phyloP scores from a whole-genome alignment of 2,797 vertebrate species.

The Buphagus erythrorhynchus region DNA sequence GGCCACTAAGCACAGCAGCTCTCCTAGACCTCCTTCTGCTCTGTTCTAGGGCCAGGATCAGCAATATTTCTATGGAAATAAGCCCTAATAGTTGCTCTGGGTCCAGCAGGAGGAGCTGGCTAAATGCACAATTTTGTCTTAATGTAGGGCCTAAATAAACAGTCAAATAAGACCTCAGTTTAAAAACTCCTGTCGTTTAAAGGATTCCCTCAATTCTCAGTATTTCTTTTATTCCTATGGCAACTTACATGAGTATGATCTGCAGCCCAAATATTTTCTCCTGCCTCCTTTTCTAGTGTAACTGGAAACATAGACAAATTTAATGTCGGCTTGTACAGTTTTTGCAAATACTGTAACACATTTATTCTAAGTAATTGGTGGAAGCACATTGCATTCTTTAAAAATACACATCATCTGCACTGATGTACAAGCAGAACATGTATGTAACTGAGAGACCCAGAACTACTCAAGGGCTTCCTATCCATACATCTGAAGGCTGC shows the following conservation, averaged over 20 bases:
- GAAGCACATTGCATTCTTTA: background rate
- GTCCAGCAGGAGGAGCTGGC: conserved; percentile 67
- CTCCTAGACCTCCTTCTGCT: background rate
- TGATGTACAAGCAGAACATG: background rate
- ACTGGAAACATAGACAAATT: conserved; percentile 1
- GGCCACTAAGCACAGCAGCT: background rate
- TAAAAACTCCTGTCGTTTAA: conserved; percentile 16
- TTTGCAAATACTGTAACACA: background rate
- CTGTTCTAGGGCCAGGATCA: conserved; percentile 48
- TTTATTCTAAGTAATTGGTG: background rate
- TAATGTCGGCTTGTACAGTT: background rate
- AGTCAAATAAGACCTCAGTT: conserved; percentile 30
- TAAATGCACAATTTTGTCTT: conserved; percentile 51
- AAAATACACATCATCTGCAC: background rate
- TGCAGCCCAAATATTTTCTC: conserved; percentile 25
- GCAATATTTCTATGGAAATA: conserved; percentile 30
- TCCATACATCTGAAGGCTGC: background rate
- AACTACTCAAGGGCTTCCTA: background rate
- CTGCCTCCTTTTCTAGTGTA: background rate
- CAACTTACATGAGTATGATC: background rate
- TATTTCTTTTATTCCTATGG: conserved; percentile 46
- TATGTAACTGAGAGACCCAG: background rate
- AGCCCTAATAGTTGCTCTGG: conserved; percentile 27
- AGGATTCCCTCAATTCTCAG: conserved; percentile 51
- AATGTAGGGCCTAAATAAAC: conserved; percentile 55